These are phyloP conservation scores for Nesidiocoris tenuis DNA, from an alignment of 2,888 invertebrate genomes.

Conservation along the genomic window DNA sequence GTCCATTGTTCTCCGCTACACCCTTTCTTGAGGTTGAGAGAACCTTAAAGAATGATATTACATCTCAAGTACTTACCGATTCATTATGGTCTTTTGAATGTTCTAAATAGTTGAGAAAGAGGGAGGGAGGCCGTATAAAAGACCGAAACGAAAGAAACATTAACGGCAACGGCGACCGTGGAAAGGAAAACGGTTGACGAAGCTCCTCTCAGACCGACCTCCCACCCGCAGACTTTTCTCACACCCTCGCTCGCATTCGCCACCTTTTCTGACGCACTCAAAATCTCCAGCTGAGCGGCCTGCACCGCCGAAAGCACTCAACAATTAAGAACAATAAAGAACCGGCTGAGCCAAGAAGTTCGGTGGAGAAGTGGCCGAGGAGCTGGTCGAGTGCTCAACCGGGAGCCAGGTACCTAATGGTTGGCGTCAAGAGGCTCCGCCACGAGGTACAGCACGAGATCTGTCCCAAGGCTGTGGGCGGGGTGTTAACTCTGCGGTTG, in stretches of 20 bases:
- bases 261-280: not conserved
- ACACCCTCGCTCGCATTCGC: not conserved
- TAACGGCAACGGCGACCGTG: not conserved
- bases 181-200: not conserved
- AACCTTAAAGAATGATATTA: not conserved
- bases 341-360: slow-evolving; percentile 5
- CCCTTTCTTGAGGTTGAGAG: not conserved
- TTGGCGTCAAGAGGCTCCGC: not conserved
- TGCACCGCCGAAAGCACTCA: not conserved
- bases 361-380: slow-evolving; percentile 1
- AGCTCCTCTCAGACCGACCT: not conserved
- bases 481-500: too few species aligned
- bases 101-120: not conserved
- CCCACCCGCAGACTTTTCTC: too few species aligned
- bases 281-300: not conserved
- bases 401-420: not conserved
- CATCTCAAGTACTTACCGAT: not conserved
- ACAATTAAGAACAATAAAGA: slow-evolving; percentile 24
- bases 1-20: not conserved
- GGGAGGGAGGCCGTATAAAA: not conserved
- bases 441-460: not conserved
- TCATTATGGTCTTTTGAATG: not conserved
- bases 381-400: slow-evolving; percentile 7
- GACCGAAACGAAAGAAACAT: not conserved
- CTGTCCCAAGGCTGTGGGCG: not conserved